Percentiles rank a stretch among this genome's conserved stretches.
These are phyloP conservation scores for Micronisus gabar DNA, from an alignment of 2,113 vertebrate genomes.

Conservation along the genomic window DNA sequence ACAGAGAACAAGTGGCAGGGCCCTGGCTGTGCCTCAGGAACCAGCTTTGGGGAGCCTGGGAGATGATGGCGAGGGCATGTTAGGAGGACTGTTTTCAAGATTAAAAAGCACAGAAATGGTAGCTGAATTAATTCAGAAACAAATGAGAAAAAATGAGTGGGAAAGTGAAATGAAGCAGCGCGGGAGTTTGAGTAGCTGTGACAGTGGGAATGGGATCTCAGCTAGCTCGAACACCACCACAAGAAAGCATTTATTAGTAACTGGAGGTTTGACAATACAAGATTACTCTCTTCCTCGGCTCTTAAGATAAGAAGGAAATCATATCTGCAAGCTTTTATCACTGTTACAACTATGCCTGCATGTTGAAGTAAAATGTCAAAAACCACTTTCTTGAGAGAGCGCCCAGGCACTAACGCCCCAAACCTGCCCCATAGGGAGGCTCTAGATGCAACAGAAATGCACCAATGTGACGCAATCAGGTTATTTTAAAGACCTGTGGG, in stretches of 20 bases:
- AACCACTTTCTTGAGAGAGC: background rate
- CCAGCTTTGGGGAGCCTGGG: background rate
- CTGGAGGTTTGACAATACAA: background rate
- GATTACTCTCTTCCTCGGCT: background rate
- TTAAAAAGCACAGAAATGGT: background rate
- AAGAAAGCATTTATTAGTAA: background rate
- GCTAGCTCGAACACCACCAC: background rate
- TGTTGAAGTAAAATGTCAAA: background rate
- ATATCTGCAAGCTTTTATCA: background rate
- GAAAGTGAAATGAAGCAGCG: background rate
- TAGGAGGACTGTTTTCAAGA: background rate
- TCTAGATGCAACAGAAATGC: background rate
- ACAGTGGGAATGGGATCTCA: background rate
- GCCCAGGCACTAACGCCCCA: background rate
- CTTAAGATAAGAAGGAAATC: background rate
- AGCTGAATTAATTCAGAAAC: background rate
- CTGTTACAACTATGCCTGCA: background rate
- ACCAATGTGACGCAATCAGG: fast-evolving
- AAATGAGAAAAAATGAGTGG: background rate
- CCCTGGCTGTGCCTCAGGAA: background rate
- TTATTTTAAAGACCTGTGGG: background rate
- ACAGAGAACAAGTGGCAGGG: conserved; percentile 5
- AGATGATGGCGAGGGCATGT: fast-evolving
- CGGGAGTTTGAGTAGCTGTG: background rate
- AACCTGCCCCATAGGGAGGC: background rate